Percentiles rank a stretch among this genome's conserved stretches.
These are phyloP conservation scores for Pipistrellus pipistrellus DNA, from an alignment of 2,797 vertebrate genomes.

Conservation along the genomic window DNA sequence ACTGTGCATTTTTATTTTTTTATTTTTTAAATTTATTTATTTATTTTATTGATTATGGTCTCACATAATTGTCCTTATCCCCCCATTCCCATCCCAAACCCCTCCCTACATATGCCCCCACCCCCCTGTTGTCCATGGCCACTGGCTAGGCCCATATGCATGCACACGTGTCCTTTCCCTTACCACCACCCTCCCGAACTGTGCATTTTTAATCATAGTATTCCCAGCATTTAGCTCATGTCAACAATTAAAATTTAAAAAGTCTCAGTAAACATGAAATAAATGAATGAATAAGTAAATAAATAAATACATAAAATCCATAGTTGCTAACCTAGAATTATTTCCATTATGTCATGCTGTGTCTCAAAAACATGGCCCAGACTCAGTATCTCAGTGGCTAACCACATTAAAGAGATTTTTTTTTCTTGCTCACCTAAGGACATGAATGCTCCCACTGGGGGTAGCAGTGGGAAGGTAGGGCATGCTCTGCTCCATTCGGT, in stretches of 20 bases:
- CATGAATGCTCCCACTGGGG: not conserved
- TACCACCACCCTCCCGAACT: not conserved
- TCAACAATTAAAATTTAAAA: not conserved
- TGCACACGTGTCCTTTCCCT: no score
- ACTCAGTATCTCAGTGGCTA: not conserved
- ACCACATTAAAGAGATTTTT: not conserved
- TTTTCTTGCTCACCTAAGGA: not conserved
- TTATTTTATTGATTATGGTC: no score
- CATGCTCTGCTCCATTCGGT: not conserved
- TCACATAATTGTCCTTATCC: no score
- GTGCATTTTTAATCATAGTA: conserved; percentile 43
- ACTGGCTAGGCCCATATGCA: no score
- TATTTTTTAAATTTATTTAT: no score
- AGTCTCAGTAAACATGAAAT: conserved; percentile 62
- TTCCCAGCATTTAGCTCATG: conserved; percentile 38
- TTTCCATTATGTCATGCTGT: not conserved
- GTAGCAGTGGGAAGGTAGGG: not conserved
- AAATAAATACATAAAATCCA: conserved; percentile 7
- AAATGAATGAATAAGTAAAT: conserved; percentile 5
- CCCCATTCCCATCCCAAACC: no score
- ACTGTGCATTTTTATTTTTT: conserved; percentile 5
- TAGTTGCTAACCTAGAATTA: not conserved
- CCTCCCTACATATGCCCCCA: no score
- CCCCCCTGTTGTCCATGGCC: no score
- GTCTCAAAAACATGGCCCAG: not conserved